Percentiles rank a stretch among this genome's conserved stretches.
These are phyloP conservation scores for Anoplius nigerrimus DNA, from an alignment of 2,888 invertebrate genomes.

Conservation along the genomic window DNA sequence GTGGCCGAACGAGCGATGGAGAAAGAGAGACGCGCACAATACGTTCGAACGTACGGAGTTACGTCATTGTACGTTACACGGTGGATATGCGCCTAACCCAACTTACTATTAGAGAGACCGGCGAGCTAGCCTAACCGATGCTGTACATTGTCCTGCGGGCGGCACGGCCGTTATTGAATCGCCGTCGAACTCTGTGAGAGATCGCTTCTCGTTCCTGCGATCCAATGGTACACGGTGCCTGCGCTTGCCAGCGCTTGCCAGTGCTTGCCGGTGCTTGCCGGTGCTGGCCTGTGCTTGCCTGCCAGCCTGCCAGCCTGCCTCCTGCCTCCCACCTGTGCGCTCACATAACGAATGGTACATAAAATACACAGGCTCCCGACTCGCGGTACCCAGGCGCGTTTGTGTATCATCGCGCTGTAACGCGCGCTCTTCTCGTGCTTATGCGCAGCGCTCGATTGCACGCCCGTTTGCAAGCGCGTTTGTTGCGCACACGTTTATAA, in stretches of 20 bases:
- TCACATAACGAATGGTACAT: constrained; percentile 23
- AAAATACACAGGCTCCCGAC: constrained; percentile 27
- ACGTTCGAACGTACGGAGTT: constrained; percentile 37
- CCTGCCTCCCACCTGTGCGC: constrained; percentile 12
- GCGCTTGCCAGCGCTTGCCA: too few species aligned
- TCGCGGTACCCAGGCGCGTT: constrained; percentile 16
- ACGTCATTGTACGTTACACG: constrained; percentile 21
- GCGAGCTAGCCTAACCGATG: constrained; percentile 30
- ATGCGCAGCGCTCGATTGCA: too few species aligned
- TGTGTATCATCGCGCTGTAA: too few species aligned
- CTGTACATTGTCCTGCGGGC: constrained; percentile 47
- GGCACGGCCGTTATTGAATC: constrained; percentile 48
- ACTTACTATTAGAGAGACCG: constrained; percentile 31
- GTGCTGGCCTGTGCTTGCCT: too few species aligned
- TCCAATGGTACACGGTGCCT: constrained; percentile 16
- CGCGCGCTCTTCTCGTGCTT: too few species aligned
- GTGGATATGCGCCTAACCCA: constrained; percentile 25
- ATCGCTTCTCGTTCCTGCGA: constrained; percentile 26
- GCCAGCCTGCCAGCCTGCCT: too few species aligned
- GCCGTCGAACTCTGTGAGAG: constrained; percentile 44
- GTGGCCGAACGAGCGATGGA: too few species aligned
- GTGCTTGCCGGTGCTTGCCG: too few species aligned
- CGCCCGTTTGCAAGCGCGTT: too few species aligned
- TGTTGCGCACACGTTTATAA: too few species aligned
- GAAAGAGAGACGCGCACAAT: too few species aligned